These are phyloP conservation scores for Volucella bombylans DNA, from an alignment of 2,888 invertebrate genomes.

Conservation along the genomic window DNA sequence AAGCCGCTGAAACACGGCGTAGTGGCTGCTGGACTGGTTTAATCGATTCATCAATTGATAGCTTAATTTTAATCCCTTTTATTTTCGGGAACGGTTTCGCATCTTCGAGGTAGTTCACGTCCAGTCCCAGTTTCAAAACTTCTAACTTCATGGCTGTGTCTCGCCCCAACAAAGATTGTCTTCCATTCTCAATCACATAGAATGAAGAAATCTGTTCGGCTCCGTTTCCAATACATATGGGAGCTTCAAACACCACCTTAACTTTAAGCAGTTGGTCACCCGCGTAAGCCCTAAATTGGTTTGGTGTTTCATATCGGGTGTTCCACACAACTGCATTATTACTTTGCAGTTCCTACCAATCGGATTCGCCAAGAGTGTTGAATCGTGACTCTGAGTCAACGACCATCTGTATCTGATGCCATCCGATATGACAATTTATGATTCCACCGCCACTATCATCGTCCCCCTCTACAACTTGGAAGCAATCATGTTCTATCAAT, in stretches of 20 bases:
- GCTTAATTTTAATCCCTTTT: slow-evolving; percentile 74
- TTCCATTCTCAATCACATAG: slow-evolving; percentile 42
- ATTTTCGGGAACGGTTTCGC: slow-evolving; percentile 37
- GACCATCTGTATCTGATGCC: slow-evolving; percentile 24
- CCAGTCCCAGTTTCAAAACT: slow-evolving; percentile 43
- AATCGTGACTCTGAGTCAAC: too few relatives aligned
- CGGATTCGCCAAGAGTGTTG: too few relatives aligned
- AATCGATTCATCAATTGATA: slow-evolving; percentile 75
- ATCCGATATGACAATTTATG: background rate
- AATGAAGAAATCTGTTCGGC: slow-evolving; percentile 44
- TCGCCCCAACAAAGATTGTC: slow-evolving; percentile 28
- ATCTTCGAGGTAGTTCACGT: slow-evolving; percentile 43
- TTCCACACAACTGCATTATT: too few relatives aligned
- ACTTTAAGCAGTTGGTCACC: slow-evolving; percentile 25
- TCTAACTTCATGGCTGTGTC: slow-evolving; percentile 26
- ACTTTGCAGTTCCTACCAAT: too few relatives aligned
- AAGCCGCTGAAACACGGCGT: slow-evolving; percentile 76
- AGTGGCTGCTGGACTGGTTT: slow-evolving; percentile 76
- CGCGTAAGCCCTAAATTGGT: slow-evolving; percentile 15
- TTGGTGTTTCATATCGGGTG: too few relatives aligned
- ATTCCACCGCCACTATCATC: too few relatives aligned
- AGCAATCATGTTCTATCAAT: too few relatives aligned
- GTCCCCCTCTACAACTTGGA: too few relatives aligned
- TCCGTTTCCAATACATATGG: too few relatives aligned
- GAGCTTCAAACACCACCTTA: background rate